Percentiles rank a stretch among this genome's conserved stretches.
phyloP scores from a whole-genome alignment of 2,797 vertebrate genomes.

The Ciconia nigra region DNA sequence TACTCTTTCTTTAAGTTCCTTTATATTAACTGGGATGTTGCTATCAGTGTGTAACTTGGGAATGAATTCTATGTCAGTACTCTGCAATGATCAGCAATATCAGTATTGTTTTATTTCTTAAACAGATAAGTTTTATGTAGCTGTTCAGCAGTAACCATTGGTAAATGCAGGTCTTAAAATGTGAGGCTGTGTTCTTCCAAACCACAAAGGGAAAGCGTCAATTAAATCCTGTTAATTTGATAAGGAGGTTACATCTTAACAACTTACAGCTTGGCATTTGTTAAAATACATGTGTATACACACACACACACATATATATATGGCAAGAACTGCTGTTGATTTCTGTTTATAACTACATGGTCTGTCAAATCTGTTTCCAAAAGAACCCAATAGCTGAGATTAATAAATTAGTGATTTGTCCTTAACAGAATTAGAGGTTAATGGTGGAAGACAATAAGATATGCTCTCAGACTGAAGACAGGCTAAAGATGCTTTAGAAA shows the following conservation, averaged over 20 bases:
- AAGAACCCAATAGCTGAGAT: neutral
- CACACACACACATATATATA: neutral
- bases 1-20: neutral
- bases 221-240: neutral
- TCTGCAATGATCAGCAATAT: neutral
- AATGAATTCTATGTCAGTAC: neutral
- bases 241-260: neutral
- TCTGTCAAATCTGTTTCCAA: neutral
- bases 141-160: rapidly evolving
- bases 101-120: neutral
- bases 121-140: neutral
- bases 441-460: neutral
- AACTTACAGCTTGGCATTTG: neutral
- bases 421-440: neutral
- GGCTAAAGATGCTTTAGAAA: neutral
- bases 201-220: neutral
- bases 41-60: neutral
- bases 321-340: neutral
- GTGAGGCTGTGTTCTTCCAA: neutral
- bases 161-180: neutral
- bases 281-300: neutral
- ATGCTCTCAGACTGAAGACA: rapidly evolving
- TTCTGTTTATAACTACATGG: neutral
- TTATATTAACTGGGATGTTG: neutral
- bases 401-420: neutral